Conservation (phyloP, 2,888 invertebrate genomes). For the Drosophila antonietae region DNA sequence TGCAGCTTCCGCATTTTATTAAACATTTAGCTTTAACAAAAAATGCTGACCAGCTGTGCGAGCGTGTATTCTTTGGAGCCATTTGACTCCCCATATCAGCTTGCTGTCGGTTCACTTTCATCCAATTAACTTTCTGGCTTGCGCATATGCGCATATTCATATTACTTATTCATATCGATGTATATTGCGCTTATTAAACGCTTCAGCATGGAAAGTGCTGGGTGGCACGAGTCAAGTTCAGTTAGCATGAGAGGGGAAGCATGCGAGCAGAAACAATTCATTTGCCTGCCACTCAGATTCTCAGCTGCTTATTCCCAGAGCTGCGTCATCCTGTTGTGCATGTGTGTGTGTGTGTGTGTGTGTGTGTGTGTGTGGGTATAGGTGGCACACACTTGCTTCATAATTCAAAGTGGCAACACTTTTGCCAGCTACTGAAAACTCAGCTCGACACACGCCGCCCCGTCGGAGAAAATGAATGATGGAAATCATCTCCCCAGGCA, state of each 20-base stretch:
- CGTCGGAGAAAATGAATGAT: conserved; percentile 70
- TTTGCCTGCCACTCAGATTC: conserved; percentile 62
- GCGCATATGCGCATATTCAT: conserved; percentile 44
- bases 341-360: conserved; percentile 8
- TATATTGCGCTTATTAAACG: conserved; percentile 54
- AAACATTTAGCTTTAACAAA: background rate
- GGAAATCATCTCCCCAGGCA: conserved; percentile 71
- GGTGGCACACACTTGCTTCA: conserved; percentile 51
- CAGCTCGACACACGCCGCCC: conserved; percentile 35
- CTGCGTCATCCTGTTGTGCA: conserved; percentile 52
- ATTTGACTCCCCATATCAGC: conserved; percentile 16
- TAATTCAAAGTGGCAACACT: conserved; percentile 70
- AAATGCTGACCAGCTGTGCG: background rate
- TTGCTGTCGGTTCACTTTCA: conserved; percentile 21
- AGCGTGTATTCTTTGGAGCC: background rate
- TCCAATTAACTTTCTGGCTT: conserved; percentile 47
- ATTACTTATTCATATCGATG: conserved; percentile 60
- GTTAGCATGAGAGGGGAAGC: conserved; percentile 26
- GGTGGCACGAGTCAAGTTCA: conserved; percentile 36
- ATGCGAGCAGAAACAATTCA: conserved; percentile 55
- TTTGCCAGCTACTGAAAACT: conserved; percentile 56
- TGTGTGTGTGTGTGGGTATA: conserved; percentile 6
- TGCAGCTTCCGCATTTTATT: background rate
- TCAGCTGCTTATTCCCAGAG: conserved; percentile 66
- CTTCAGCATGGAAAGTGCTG: conserved; percentile 18